Base-by-base conservation (phyloP, 2,888 invertebrate genomes). In the Eupithecia inturbata region DNA sequence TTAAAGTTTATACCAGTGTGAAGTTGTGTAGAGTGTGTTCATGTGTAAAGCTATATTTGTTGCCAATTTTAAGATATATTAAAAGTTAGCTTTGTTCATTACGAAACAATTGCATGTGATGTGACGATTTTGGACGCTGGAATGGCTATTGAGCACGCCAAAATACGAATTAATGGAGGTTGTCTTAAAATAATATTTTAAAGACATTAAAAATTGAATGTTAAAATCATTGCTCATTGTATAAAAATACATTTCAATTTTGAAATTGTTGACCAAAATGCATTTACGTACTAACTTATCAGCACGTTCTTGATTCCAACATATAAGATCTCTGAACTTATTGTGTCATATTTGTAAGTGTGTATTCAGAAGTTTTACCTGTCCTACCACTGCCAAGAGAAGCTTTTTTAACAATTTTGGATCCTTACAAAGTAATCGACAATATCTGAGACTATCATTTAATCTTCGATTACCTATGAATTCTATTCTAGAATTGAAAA, bases 51-150 rank as follows among this genome's bases (percentile, higher is more conserved):
- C 74, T 84, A 88, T 90, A 80, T 88, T 90, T 92, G 92, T 93
- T 92, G 93, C 92, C 92, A 93, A 92, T 89, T 87, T 87, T 83
- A 85, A 80, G 72, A 79, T 79, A 77, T 84, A 82, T 81, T 82
- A 81, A 83, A 82, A 67, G 62, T 71, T 82, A 83, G 84, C 85
- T 87, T 76, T 41, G 53, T 67, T 71, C 45, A 9, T 57, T 57
- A 16, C 3, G 63, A 64, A 22, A 62, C 53, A 63, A 16, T 63
- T 64, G 45, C 36, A 53, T 28, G 41, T 68, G 67, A 57, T 72
- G 14, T 22, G 31, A 53, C 14, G 10, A 41, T 66, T 62, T 62
- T 66, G 66, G 64, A 70, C 31, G 41, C n/a, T 68, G 62, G 67
- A 67, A 69, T 71, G 68, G 39, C 68, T 63, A 57, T 26, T 26